These are phyloP conservation scores for Pionites leucogaster DNA, from an alignment of 2,113 vertebrate genomes.

Conservation along the genomic window DNA sequence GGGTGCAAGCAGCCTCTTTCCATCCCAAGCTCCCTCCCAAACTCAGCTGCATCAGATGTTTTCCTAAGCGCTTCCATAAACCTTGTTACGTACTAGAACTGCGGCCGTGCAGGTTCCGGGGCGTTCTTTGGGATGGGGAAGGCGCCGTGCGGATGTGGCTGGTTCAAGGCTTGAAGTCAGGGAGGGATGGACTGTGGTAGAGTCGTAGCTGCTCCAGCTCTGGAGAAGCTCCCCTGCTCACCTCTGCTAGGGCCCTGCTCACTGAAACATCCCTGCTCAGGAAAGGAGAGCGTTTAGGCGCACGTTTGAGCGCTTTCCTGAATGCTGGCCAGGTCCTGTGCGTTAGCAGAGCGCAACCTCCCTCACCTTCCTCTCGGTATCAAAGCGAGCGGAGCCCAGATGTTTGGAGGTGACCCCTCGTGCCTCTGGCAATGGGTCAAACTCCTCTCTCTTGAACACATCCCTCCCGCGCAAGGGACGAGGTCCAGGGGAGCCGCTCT, in stretches of 20 bases:
- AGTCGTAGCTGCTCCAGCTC: neutral
- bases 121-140: neutral
- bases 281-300: neutral
- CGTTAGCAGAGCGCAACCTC: neutral
- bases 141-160: neutral
- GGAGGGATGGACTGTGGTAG: accelerated
- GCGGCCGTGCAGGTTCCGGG: neutral
- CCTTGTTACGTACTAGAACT: neutral
- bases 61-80: neutral
- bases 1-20: neutral
- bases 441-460: neutral
- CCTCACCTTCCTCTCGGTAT: neutral
- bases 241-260: neutral
- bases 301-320: neutral
- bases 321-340: neutral
- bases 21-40: constrained; percentile 16
- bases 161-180: neutral
- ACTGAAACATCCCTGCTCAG: neutral
- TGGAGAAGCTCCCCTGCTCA: neutral
- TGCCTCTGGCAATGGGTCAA: neutral
- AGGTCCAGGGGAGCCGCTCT: neutral
- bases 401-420: neutral
- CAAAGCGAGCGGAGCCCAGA: neutral
- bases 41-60: neutral
- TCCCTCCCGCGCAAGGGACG: neutral